Conservation (phyloP, 2,797 vertebrate species). For the Nothura maculosa region DNA sequence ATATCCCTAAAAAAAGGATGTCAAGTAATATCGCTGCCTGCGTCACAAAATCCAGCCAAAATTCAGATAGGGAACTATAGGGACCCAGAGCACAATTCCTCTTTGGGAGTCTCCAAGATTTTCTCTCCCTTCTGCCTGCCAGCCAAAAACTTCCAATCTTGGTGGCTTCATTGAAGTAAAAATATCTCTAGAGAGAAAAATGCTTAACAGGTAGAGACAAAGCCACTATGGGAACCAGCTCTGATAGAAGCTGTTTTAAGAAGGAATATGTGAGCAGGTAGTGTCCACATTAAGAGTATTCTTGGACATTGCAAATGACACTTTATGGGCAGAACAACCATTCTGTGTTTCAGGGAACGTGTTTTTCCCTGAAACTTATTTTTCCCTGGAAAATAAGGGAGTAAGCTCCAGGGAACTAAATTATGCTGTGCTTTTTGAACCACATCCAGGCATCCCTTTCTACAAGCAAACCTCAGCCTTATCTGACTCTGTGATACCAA, state of each 20-base stretch:
- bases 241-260: not conserved
- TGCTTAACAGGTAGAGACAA: not conserved
- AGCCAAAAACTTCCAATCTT: not conserved
- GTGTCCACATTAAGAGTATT: not conserved
- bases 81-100: not conserved
- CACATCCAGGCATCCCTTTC: fast-evolving
- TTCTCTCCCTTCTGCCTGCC: not conserved
- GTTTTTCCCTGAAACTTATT: not conserved
- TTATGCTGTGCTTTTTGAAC: not conserved
- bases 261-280: not conserved
- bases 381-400: too few relatives aligned
- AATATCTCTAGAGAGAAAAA: not conserved
- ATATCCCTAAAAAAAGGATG: not conserved
- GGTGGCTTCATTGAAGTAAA: not conserved
- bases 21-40: not conserved
- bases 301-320: not conserved
- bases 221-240: not conserved
- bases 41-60: not conserved
- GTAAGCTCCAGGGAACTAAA: not conserved
- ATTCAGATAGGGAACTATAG: not conserved
- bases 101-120: not conserved
- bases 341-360: not conserved
- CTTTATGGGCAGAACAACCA: not conserved
- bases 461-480: fast-evolving
- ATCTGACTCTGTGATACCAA: fast-evolving